These are phyloP conservation scores for Chelidonichthys spinosus DNA, from an alignment of 2,797 vertebrate species.

Conservation along the genomic window DNA sequence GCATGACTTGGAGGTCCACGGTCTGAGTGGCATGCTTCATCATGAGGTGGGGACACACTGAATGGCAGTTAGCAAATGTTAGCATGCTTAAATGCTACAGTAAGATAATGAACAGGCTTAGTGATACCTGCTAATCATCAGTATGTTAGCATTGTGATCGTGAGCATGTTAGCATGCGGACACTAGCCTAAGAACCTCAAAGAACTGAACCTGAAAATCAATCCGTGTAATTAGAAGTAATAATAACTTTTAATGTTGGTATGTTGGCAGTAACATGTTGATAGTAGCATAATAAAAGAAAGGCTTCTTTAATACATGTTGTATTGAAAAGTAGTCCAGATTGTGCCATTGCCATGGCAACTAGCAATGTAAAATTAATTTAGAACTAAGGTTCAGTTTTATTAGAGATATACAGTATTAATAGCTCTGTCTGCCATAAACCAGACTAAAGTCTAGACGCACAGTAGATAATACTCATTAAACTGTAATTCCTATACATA, in stretches of 20 bases:
- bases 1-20: conserved; percentile 34
- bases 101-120: not conserved
- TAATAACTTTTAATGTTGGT: not conserved
- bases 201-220: not conserved
- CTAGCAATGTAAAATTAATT: not conserved
- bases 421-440: not conserved
- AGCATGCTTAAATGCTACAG: not conserved
- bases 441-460: not conserved
- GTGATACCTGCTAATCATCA: not conserved
- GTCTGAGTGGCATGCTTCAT: conserved; percentile 41
- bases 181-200: not conserved
- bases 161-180: not conserved
- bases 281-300: not conserved
- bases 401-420: not conserved
- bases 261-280: not conserved
- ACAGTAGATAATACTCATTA: not conserved
- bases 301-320: not conserved
- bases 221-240: not conserved
- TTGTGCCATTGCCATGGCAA: not conserved
- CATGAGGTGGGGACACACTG: conserved; percentile 15
- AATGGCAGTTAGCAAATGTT: not conserved
- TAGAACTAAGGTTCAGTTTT: not conserved
- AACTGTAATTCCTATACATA: not conserved
- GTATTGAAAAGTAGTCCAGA: not conserved
- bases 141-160: not conserved